Evolutionary conservation across 2,888 invertebrate species (phyloP).

Genomic region (Minunthozetes semirufus): DNA sequence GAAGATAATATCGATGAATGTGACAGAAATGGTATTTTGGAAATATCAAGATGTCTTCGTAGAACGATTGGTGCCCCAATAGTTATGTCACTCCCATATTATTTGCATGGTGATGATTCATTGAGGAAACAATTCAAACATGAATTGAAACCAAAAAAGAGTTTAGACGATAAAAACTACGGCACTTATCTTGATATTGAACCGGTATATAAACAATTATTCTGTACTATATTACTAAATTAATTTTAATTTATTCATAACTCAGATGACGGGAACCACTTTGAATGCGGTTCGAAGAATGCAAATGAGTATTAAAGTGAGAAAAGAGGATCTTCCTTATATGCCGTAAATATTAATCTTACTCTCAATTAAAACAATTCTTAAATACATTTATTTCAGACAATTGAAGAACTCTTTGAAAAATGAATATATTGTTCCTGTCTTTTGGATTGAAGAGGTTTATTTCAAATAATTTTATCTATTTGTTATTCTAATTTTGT

Average conservation of each 20-base stretch:
- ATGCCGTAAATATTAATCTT: constrained; percentile 6
- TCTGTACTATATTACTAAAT: neutral
- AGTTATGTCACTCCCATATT: constrained; percentile 15
- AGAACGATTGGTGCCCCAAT: neutral
- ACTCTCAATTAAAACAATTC: too few relatives aligned
- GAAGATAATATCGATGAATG: neutral
- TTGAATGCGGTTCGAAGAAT: neutral
- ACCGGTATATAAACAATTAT: neutral
- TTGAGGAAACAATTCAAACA: neutral
- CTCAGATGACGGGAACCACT: constrained; percentile 9
- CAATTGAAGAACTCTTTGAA: too few relatives aligned
- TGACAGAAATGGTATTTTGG: neutral
- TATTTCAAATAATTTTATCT: neutral
- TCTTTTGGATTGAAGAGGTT: constrained; percentile 19
- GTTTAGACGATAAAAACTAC: neutral
- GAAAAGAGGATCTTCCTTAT: neutral
- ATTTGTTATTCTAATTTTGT: too few relatives aligned
- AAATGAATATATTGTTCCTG: neutral
- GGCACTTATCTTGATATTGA: constrained; percentile 14
- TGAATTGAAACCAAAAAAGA: neutral
- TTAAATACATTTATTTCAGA: neutral
- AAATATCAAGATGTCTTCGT: neutral
- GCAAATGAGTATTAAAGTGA: constrained; percentile 4
- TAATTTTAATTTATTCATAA: neutral
- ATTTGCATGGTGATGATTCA: neutral